Base-by-base conservation (phyloP, 2,797 vertebrate genomes). In the Mallotus villosus region DNA sequence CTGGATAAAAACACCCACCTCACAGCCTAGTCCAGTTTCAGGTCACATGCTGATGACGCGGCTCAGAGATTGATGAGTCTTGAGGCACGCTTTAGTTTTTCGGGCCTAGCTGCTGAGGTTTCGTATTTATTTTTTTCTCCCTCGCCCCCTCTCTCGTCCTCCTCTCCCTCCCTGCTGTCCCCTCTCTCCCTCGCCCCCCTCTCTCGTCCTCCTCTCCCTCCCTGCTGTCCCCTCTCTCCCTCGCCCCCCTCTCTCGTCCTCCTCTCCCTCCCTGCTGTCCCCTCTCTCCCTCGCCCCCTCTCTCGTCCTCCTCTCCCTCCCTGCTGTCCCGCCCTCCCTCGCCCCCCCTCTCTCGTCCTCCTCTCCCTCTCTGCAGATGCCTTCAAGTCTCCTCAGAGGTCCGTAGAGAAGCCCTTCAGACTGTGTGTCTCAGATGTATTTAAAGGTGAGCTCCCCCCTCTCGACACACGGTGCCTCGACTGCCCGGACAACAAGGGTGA, bases 351-450 rank as follows among this genome's bases (percentile, higher is more conserved):
- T 63, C 16, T n/a, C 1, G 0, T 11, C 34, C 3, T 37, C 62
- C 34, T 14, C 25, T 3, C 9, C 19, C 41, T 32, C 3, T 1
- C 21, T 80, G 6, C 84, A 99, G 98, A 99, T 93, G 92, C 90
- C 25, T 97, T 99, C 85, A 97, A 94, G 88, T 86, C 97, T 21
- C 98, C 97, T n/a, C 95, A 95, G 80, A 93, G 97, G 78, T 97
- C 95, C 49, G 79, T 95, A 73, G 96, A 99, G 76, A 97, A 98
- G 82, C 95, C 97, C 1, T 98, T 98, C 91, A 92, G 98, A 71
- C 90, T 99, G 57, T 99, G 95, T 46, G 94, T 97, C 62, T 97
- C 97, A 0, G 97, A 99, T 75, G 98, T 99, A 75, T 99, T 98
- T 85, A 99, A 99, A 97, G 98, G 98, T 99, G 87, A 82, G 90